Conservation (phyloP, 2,888 invertebrate genomes). For the Lycia hirtaria region DNA sequence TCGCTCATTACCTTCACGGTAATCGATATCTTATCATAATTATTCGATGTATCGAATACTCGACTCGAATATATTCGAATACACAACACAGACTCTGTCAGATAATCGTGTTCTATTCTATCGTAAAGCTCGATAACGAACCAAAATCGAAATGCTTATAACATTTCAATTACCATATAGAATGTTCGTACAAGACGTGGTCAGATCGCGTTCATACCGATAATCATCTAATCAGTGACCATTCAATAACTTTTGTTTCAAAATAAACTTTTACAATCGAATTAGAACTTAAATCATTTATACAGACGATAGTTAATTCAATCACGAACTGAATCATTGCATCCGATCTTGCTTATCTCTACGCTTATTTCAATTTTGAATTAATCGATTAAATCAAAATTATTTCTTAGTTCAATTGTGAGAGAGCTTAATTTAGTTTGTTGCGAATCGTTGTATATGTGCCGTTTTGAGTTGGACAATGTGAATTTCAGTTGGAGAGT, state of each 20-base stretch:
- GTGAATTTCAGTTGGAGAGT: slow-evolving; percentile 64
- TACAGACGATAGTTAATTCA: slow-evolving; percentile 60
- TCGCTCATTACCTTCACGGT: slow-evolving; percentile 71
- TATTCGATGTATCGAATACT: slow-evolving; percentile 60
- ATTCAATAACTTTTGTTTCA: slow-evolving; percentile 81
- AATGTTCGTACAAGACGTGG: slow-evolving; percentile 72
- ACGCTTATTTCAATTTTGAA: slow-evolving; percentile 63
- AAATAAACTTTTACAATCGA: slow-evolving; percentile 52
- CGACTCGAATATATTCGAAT: slow-evolving; percentile 32
- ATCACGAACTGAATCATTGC: slow-evolving; percentile 58
- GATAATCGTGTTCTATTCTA: slow-evolving; percentile 48
- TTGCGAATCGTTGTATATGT: slow-evolving; percentile 38
- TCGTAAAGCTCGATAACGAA: slow-evolving; percentile 74
- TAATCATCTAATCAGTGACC: slow-evolving; percentile 85
- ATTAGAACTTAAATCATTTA: slow-evolving; percentile 52
- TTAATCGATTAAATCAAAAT: slow-evolving; percentile 50
- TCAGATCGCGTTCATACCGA: slow-evolving; percentile 74
- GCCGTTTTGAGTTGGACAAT: slow-evolving; percentile 52
- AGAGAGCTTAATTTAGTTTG: slow-evolving; percentile 51
- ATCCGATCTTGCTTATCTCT: slow-evolving; percentile 72
- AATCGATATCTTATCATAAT: slow-evolving; percentile 73
- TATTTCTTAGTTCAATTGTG: slow-evolving; percentile 50
- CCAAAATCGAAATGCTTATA: slow-evolving; percentile 73
- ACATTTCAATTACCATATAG: slow-evolving; percentile 84
- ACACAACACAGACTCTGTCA: slow-evolving; percentile 49